Conservation (phyloP, 2,888 invertebrate species). For the Folsomia manolachei region DNA sequence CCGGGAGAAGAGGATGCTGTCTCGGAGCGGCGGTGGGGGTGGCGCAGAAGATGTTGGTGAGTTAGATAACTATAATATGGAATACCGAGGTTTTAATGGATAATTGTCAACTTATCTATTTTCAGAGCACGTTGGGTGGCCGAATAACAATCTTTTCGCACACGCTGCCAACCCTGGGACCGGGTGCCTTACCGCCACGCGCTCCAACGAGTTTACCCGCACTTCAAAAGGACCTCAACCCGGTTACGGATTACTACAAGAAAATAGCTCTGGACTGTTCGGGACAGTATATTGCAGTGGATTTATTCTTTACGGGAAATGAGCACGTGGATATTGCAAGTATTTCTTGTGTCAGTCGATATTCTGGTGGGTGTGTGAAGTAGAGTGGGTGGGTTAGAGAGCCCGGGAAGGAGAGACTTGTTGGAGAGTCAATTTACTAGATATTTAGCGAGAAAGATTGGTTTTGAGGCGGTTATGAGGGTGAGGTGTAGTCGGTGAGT, state of each 20-base stretch:
- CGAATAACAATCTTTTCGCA: conserved; percentile 84
- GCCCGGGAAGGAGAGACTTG: conserved; percentile 68
- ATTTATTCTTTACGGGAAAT: conserved; percentile 87
- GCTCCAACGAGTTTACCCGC: conserved; percentile 74
- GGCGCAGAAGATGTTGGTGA: conserved; percentile 75
- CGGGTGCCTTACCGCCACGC: conserved; percentile 78
- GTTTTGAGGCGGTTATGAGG: conserved; percentile 98
- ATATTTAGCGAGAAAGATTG: conserved; percentile 93
- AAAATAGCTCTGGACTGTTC: conserved; percentile 93
- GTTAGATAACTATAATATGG: conserved; percentile 25
- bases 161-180: conserved; percentile 74
- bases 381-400: conserved; percentile 57
- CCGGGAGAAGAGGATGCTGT: conserved; percentile 67
- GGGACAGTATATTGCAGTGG: conserved; percentile 92
- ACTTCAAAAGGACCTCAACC: conserved; percentile 78
- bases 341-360: conserved; percentile 88
- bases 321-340: conserved; percentile 94
- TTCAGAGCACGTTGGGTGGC: conserved; percentile 83
- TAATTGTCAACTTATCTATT: too few species aligned
- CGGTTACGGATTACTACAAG: conserved; percentile 97
- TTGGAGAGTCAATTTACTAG: conserved; percentile 75
- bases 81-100: too few species aligned
- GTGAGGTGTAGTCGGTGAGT: conserved; percentile 82
- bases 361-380: too few species aligned
- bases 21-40: conserved; percentile 90